These are phyloP conservation scores for Mustela nigripes DNA, from an alignment of 2,113 vertebrate genomes.

Conservation along the genomic window DNA sequence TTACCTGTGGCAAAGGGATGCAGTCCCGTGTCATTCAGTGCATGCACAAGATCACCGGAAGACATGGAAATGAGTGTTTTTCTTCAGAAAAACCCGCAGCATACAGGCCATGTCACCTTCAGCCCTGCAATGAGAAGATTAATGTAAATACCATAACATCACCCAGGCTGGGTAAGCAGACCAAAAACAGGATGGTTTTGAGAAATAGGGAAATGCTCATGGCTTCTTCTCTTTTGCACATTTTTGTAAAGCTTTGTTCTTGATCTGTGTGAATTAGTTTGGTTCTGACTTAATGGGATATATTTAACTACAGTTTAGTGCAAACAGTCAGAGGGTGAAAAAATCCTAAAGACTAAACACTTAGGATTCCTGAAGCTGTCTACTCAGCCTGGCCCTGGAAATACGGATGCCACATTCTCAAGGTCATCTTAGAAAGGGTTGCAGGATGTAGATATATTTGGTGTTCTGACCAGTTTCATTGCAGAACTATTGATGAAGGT, in stretches of 20 bases:
- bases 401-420: background rate
- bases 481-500: background rate
- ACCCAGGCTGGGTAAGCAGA: conserved; percentile 94
- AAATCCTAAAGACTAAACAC: background rate
- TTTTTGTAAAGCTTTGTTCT: background rate
- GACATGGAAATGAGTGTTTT: conserved; percentile 95
- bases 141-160: conserved; percentile 98
- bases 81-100: conserved; percentile 92
- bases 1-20: conserved; percentile 96
- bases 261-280: background rate
- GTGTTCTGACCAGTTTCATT: background rate
- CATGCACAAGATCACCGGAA: conserved; percentile 98
- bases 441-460: background rate
- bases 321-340: background rate
- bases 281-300: background rate
- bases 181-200: background rate
- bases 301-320: background rate
- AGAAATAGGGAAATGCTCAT: background rate
- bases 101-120: conserved; percentile 95
- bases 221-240: background rate
- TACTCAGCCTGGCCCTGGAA: background rate
- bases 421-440: background rate
- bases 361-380: background rate
- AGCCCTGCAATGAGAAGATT: conserved; percentile 93
- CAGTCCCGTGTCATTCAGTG: conserved; percentile 98